Base-by-base conservation (phyloP, 2,113 vertebrate genomes). In the Nycticryphes semicollaris region DNA sequence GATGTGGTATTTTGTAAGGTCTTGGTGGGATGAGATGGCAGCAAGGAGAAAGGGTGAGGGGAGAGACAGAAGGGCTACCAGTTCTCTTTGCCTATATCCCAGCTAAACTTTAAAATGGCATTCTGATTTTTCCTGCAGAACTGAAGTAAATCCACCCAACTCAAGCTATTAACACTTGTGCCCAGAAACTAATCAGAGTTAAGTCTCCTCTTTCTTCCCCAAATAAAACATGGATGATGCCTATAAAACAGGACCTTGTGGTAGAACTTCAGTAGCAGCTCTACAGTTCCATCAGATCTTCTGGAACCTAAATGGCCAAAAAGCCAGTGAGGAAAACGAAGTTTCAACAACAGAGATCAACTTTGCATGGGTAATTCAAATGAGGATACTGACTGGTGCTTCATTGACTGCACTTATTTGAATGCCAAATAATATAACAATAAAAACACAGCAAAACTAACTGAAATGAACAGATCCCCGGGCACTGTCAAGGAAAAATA, bases 291-390 rank as follows among this genome's bases (percentile, higher is more conserved):
- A 9, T 10, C 14, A 12, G 14, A 21, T 41, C 47, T 30, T 21
- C 63, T 28, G 27, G 47, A n/a, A 37, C 33, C 22, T 14, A 24
- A 56, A 9, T 2, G 33, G 31, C 50, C 56, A 62, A 51, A 4
- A 27, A 67, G n/a, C 8, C 53, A 66, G 33, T 3, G 30, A 37
- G 48, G 31, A 22, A 66, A 80, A 45, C 17, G 63, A 14, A 48
- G 30, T 69, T 76, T 82, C 47, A 33, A 75, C 83, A 51, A 1
- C 45, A 59, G 18, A 73, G 25, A 47, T 50, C 53, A 20, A 10
- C 41, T 92, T 94, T 87, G 84, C 82, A 54, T 89, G 85, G 57
- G 7, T 39, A 24, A 95, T 95, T 95, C 94, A 95, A 94, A 96
- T 53, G 67, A 41, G 23, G 62, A 62, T 37, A 27, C 14, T 5